A percentile compares a stretch with the other conserved stretches of the same genome.
Evolutionary conservation across 2,797 vertebrate species (phyloP).

Genomic region (Bucorvus abyssinicus): DNA sequence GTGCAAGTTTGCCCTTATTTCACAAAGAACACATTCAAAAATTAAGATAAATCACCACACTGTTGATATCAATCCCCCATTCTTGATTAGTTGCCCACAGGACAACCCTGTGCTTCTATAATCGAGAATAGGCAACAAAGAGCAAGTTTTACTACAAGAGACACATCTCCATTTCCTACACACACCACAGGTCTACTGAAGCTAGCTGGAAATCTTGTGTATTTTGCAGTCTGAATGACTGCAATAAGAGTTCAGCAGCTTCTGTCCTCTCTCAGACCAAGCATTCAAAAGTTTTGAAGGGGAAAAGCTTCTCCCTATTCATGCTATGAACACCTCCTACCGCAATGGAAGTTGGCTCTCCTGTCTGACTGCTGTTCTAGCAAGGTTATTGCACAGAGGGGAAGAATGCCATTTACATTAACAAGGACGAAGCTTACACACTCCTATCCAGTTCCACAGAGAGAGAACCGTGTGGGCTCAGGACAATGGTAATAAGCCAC

Average conservation of each 20-base stretch:
- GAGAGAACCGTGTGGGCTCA: background rate
- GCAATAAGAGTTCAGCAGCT: background rate
- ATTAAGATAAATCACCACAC: background rate
- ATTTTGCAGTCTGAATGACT: background rate
- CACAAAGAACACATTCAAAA: background rate
- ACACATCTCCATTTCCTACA: background rate
- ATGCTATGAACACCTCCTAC: background rate
- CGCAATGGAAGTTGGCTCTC: background rate
- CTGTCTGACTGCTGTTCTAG: background rate
- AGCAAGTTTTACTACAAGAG: background rate
- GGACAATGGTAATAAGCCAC: background rate
- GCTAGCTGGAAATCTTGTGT: background rate
- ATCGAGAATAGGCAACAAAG: accelerated
- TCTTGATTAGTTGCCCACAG: background rate
- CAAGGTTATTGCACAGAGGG: background rate
- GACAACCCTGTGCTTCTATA: accelerated
- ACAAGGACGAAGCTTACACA: background rate
- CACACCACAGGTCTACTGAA: background rate
- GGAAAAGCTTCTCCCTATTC: background rate
- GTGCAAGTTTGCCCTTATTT: background rate
- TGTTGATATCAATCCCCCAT: background rate
- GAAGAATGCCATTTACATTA: background rate
- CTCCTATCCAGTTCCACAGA: background rate
- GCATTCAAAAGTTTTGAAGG: background rate
- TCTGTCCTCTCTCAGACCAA: background rate